Evolutionary conservation across 2,797 vertebrate species (phyloP), one percentile per base, ranked within the genome.

Genomic region (Nannoperca obscura): DNA sequence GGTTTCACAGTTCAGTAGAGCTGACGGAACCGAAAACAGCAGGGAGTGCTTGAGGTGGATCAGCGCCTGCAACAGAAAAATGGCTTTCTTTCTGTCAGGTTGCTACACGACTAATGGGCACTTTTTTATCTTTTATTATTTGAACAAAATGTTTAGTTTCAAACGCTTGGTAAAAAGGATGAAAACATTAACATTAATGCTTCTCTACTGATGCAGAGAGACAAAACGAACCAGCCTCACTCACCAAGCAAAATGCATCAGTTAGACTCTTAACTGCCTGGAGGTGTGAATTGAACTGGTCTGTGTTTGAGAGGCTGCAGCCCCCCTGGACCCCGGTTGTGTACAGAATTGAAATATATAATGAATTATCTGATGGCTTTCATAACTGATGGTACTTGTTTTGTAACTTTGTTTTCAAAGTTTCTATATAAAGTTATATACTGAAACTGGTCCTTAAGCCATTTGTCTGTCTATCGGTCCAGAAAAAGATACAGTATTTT

Each of bases 1-100:
- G 59, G 50, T 46, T 12, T 60, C 24, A 59, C 10, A 38, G 22
- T 32, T 58, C 15, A 22, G 0, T 15, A 4, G n/a, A 30, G 20
- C 42, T 11, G 46, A 24, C 63, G 24, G 46, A 59, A 13, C 11
- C 36, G 50, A 60, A 68, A 55, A 63, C 40, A 53, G 49, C 27
- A 32, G 19, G 11, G 32, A 32, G 27, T 11, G 19, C 20, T 44
- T 5, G 5, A 61, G 24, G 24, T 19, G 19, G 24, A n/a, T 47
- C 38, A 46, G 14, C 50, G 49, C 1, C 52, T 74, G 24, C 36
- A 55, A 46, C 27, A 38, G 17, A 62, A 3, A 19, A 6, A 42
- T 17, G 12, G 6, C 5, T 40, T 27, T 32, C 40, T 40, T 36
- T 50, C 30, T 17, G 42, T 47, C 12, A 44, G 11, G 52, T 22